Evolutionary conservation across 2,113 vertebrate species (phyloP).

Genomic region (cat (Felis catus)): DNA sequence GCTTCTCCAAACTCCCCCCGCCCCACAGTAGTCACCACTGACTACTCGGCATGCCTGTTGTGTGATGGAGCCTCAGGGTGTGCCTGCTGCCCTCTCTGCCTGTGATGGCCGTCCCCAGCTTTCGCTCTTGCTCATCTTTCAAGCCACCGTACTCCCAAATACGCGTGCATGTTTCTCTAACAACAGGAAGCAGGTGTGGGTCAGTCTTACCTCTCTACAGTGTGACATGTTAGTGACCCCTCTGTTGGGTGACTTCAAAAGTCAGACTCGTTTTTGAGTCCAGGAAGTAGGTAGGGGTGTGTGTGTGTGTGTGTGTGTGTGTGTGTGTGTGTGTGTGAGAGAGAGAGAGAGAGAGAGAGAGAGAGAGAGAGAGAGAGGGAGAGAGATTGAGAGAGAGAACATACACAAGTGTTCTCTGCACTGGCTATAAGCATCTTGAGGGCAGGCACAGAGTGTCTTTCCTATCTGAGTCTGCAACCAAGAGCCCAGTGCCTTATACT

Average conservation of each 20-base stretch:
- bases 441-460: not conserved
- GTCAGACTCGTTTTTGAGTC: not conserved
- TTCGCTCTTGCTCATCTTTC: not conserved
- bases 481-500: not conserved
- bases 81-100: not conserved
- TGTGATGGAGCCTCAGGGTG: too few species aligned
- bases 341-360: not conserved
- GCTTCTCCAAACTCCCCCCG: too few species aligned
- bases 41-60: accelerated
- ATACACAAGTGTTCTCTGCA: accelerated
- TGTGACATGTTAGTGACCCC: not conserved
- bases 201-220: not conserved
- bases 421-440: not conserved
- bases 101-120: accelerated
- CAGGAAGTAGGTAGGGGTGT: not conserved
- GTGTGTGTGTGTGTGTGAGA: too few species aligned
- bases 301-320: not conserved
- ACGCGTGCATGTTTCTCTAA: not conserved
- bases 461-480: not conserved
- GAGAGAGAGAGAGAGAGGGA: not conserved
- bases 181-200: not conserved
- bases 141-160: not conserved
- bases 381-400: not conserved
- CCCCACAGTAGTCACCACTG: accelerated
- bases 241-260: not conserved